Evolutionary conservation across 2,888 invertebrate genomes (phyloP), one percentile per base, ranked within the genome.

Genomic region (Thyatira batis): DNA sequence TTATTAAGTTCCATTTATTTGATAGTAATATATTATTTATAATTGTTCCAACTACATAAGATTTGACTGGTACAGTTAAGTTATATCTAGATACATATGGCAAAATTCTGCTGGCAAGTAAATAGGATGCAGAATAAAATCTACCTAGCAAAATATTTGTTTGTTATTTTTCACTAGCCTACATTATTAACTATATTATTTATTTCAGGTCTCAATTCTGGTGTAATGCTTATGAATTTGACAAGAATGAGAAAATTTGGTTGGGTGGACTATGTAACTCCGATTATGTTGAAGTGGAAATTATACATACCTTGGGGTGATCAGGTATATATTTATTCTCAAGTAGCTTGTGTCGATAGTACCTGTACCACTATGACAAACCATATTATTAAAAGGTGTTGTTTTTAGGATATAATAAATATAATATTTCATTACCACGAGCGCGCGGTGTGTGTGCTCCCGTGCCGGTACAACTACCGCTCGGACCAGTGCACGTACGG

Each of bases 401-500:
- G 4, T 27, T 13, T 46, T 61, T 59, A 98, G 92, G 98, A 98
- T 84, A 96, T 98, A 69, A 96, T 98, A 70, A 98, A 98, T 79
- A 97, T 98, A 75, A 95, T 97, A 78, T 97, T 98, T 78, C 96
- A 96, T 83, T 95, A 94, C 82, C 95, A 96, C 92, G 71, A 83
- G 94, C 96, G 95, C 63, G 95, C 96, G 69, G 92, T 98, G 53
- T 95, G 94, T 66, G 92, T 96, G 54, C 95, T 97, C 79, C 93
- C 96, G 0, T 99, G 98, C 78, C 94, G 96, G 58, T 97, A 95
- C 89, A 99, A 99, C 86, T 98, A 96, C 87, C 95, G 98, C 49
- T 95, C 98, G 1, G 98, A 99, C 88, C 98, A 98, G 85, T 99
- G 99, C 85, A 97, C 97, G 96, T 99, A 98, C 78, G 96, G 96